Evolutionary conservation across 2,113 vertebrate genomes (phyloP).

Genomic region (Nymphicus hollandicus): DNA sequence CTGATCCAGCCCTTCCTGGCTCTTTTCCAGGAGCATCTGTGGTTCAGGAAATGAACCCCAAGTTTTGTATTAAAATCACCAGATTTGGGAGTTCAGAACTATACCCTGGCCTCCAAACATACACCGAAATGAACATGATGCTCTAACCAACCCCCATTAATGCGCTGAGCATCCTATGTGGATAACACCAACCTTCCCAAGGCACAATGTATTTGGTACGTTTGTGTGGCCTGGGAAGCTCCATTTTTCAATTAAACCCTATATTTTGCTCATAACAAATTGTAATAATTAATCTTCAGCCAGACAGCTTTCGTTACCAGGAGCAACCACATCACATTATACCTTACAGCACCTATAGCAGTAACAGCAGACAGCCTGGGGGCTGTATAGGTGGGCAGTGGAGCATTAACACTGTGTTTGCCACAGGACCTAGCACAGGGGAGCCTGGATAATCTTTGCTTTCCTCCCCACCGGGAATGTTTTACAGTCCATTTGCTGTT

Average conservation of each 20-base stretch:
- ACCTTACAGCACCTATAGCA: neutral
- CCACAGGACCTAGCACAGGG: neutral
- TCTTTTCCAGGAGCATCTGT: neutral
- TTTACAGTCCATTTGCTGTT: neutral
- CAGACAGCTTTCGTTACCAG: neutral
- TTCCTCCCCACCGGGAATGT: neutral
- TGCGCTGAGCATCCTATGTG: neutral
- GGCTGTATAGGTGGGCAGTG: neutral
- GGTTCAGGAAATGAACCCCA: neutral
- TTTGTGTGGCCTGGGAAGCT: neutral
- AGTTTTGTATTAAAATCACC: neutral
- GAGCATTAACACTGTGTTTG: neutral
- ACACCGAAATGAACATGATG: neutral
- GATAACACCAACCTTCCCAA: neutral
- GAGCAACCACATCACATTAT: neutral
- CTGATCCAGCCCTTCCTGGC: neutral
- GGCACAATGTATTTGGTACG: fast-evolving
- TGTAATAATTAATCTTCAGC: neutral
- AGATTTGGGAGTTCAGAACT: neutral
- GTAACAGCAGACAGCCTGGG: neutral
- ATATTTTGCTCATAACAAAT: neutral
- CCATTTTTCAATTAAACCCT: neutral
- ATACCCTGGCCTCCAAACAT: neutral
- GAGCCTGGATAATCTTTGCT: neutral
- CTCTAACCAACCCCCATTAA: neutral